A percentile compares a stretch with the other conserved stretches of the same genome.
Evolutionary conservation across 2,888 invertebrate species (phyloP).

Genomic region (Mongoloraphidia duomilia): DNA sequence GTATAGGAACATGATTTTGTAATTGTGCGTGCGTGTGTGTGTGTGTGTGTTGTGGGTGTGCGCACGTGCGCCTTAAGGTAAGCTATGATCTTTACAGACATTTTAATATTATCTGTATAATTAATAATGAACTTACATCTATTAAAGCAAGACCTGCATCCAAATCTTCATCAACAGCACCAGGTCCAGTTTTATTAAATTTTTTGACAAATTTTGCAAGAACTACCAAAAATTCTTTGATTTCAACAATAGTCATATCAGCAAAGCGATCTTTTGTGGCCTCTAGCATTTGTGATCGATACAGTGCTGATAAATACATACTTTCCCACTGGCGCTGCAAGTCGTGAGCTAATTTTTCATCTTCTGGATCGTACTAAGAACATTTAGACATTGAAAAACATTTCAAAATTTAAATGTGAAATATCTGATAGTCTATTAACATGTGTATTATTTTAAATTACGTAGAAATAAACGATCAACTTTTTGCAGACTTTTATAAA

Average conservation of each 20-base stretch:
- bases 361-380: constrained; percentile 34
- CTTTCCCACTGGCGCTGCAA: constrained; percentile 55
- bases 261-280: constrained; percentile 80
- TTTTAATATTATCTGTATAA: constrained; percentile 24
- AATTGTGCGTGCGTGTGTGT: background rate
- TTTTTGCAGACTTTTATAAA: too few species aligned
- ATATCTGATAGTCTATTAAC: too few species aligned
- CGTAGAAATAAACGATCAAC: too few species aligned
- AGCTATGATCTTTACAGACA: constrained; percentile 13
- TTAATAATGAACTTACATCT: constrained; percentile 30
- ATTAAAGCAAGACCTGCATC: constrained; percentile 56
- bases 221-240: constrained; percentile 48
- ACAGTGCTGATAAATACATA: constrained; percentile 52
- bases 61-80: background rate
- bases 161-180: constrained; percentile 61
- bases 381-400: background rate
- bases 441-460: too few species aligned
- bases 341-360: constrained; percentile 40
- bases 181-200: constrained; percentile 66
- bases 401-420: background rate
- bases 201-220: constrained; percentile 52
- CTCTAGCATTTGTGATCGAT: constrained; percentile 52
- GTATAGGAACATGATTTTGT: background rate
- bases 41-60: background rate
- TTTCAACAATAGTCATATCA: constrained; percentile 61